phyloP scores from a whole-genome alignment of 2,888 invertebrate species.

The Eudemis profundana region DNA sequence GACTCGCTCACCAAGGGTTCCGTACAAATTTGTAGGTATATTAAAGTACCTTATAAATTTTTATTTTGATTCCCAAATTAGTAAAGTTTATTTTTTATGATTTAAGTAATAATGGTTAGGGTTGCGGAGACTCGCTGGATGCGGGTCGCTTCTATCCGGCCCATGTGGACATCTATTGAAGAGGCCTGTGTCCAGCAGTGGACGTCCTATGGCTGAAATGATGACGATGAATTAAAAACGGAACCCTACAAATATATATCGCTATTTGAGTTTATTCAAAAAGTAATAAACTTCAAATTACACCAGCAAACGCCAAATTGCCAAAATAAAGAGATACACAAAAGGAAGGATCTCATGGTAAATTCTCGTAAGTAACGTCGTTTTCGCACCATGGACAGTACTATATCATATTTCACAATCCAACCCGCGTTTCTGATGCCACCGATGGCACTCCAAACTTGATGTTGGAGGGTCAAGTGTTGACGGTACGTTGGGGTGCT shows the following conservation, averaged over 20 bases:
- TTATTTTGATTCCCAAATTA: too few species aligned
- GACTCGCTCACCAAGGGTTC: too few species aligned
- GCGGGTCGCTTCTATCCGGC: too few species aligned
- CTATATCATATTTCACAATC: not conserved
- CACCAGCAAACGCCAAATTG: not conserved
- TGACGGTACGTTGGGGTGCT: not conserved
- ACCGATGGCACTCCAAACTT: slow-evolving; percentile 11
- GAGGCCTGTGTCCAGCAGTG: too few species aligned
- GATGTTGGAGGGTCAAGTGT: slow-evolving; percentile 11
- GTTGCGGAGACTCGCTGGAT: too few species aligned
- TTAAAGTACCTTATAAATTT: too few species aligned
- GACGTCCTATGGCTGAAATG: too few species aligned
- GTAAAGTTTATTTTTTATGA: too few species aligned
- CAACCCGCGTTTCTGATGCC: not conserved
- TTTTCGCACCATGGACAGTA: not conserved
- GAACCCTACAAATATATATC: not conserved
- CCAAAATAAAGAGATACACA: not conserved
- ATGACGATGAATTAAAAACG: too few species aligned
- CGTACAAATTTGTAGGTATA: too few species aligned
- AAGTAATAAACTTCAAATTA: not conserved
- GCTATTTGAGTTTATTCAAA: not conserved
- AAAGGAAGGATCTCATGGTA: not conserved
- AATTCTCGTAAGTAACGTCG: not conserved
- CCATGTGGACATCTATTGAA: too few species aligned
- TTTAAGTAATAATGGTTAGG: too few species aligned